These are phyloP conservation scores for Enteromius anoplus DNA, from an alignment of 2,797 vertebrate genomes.

Conservation along the genomic window DNA sequence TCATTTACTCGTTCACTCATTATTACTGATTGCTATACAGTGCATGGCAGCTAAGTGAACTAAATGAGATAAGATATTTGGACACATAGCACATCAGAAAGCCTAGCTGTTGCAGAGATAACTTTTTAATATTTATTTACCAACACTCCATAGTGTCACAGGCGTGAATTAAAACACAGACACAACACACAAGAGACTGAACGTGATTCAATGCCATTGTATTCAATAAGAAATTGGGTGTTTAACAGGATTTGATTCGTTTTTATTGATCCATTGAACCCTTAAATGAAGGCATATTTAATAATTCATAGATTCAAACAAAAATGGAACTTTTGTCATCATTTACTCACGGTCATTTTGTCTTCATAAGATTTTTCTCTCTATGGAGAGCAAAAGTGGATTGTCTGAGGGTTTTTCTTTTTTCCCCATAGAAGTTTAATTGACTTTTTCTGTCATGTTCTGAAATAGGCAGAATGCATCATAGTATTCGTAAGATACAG, in stretches of 20 bases:
- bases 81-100: no score
- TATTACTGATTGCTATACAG: neutral
- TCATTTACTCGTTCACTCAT: neutral
- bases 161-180: no score
- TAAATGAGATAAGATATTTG: no score
- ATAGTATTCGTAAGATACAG: neutral
- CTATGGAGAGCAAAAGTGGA: neutral
- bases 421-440: neutral
- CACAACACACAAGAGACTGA: no score
- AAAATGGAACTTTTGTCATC: neutral
- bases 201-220: no score
- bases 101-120: no score
- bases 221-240: neutral
- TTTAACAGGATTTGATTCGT: neutral
- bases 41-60: neutral
- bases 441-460: neutral
- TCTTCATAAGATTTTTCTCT: neutral
- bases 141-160: no score
- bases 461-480: neutral
- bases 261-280: neutral
- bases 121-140: no score
- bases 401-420: neutral
- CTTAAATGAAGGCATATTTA: neutral
- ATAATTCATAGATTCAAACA: neutral
- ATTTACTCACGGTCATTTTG: neutral